Percentiles rank a stretch among this genome's conserved stretches.
phyloP scores from a whole-genome alignment of 1,140 invertebrate genomes.

The Pararge aegeria region DNA sequence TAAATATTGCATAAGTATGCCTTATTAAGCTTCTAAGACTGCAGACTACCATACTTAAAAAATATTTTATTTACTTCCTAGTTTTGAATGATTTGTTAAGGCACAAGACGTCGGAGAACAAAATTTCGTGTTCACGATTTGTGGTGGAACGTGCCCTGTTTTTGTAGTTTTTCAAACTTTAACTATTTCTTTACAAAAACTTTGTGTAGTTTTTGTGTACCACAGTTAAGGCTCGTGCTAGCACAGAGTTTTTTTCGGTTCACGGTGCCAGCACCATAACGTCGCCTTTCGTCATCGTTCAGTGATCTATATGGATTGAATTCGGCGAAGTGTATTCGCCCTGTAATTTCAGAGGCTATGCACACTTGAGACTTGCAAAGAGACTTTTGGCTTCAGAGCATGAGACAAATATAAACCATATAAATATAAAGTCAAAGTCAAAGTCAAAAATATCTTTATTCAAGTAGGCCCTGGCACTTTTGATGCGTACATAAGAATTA shows the following conservation, averaged over 20 bases:
- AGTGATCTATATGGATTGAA: conserved; percentile 14
- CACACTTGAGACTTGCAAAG: not conserved
- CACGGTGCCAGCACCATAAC: conserved; percentile 65
- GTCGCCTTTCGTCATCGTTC: conserved; percentile 63
- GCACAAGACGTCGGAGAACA: not conserved
- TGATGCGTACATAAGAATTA: too few species aligned
- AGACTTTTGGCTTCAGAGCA: too few species aligned
- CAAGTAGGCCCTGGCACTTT: too few species aligned
- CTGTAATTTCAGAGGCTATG: not conserved
- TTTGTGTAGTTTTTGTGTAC: conserved; percentile 1
- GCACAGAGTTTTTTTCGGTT: too few species aligned
- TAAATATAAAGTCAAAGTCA: too few species aligned
- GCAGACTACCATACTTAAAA: not conserved
- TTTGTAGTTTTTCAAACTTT: not conserved
- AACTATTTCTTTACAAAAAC: not conserved
- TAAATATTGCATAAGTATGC: not conserved
- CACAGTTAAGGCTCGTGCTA: conserved; percentile 51
- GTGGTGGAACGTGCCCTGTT: conserved; percentile 31
- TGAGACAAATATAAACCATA: too few species aligned
- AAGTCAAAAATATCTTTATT: too few species aligned
- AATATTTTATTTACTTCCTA: not conserved
- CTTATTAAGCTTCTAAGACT: too few species aligned
- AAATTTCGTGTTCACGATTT: conserved; percentile 40
- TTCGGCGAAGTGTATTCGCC: not conserved
- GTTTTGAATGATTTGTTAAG: too few species aligned